phyloP scores from a whole-genome alignment of 2,797 vertebrate genomes.

The Vespertilio murinus region DNA sequence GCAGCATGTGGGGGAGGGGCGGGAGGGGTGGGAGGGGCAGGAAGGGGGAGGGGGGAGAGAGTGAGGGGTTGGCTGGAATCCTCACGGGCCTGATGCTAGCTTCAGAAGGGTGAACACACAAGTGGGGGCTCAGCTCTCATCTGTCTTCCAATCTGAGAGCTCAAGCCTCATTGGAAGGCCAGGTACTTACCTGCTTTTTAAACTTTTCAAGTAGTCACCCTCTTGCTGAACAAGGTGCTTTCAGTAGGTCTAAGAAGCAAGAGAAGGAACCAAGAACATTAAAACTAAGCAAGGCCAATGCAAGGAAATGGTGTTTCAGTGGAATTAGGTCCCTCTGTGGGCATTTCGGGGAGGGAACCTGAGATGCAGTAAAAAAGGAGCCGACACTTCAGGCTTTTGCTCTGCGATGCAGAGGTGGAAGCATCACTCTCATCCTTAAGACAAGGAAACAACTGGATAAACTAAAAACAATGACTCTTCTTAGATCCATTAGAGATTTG shows the following conservation, averaged over 20 bases:
- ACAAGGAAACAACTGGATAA: background rate
- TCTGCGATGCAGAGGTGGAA: background rate
- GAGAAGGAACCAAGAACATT: background rate
- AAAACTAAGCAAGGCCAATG: background rate
- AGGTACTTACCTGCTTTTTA: background rate
- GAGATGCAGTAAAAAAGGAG: background rate
- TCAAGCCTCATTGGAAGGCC: background rate
- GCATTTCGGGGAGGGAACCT: background rate
- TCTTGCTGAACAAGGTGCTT: background rate
- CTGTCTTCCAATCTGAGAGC: background rate
- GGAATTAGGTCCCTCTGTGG: background rate
- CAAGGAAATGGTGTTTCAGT: background rate
- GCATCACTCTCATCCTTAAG: background rate
- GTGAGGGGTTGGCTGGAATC: background rate
- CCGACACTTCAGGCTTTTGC: background rate
- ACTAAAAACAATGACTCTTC: background rate
- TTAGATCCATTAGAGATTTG: background rate
- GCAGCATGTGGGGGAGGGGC: rapidly evolving
- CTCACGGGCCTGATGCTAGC: background rate
- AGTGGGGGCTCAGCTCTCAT: background rate
- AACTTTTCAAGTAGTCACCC: background rate
- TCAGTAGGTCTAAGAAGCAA: background rate
- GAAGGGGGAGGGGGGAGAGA: too few species aligned
- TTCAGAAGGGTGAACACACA: background rate
- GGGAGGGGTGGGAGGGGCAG: rapidly evolving